These are phyloP conservation scores for Gorsachius magnificus DNA, from an alignment of 2,797 vertebrate genomes.

Conservation along the genomic window DNA sequence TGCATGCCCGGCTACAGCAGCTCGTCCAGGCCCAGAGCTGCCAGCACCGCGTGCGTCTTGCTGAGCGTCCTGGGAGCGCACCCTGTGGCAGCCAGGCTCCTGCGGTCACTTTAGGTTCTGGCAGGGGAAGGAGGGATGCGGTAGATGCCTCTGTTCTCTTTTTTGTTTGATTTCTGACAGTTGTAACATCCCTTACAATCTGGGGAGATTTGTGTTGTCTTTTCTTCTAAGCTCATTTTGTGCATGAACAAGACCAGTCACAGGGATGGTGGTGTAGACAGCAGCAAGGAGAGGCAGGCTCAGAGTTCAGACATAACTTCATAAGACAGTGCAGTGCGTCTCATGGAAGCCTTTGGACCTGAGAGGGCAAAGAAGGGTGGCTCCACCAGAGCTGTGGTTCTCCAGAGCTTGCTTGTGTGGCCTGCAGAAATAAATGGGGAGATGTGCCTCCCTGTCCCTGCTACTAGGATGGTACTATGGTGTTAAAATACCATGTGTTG, in stretches of 20 bases:
- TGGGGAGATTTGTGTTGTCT: neutral
- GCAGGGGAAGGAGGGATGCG: neutral
- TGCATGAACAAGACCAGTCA: neutral
- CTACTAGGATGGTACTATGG: neutral
- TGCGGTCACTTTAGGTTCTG: fast-evolving
- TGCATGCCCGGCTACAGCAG: neutral
- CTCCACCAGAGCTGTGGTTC: neutral
- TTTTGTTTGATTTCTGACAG: neutral
- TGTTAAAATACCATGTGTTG: neutral
- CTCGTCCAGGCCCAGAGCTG: neutral
- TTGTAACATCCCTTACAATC: neutral
- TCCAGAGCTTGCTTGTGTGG: neutral
- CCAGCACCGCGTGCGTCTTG: neutral
- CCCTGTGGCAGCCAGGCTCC: neutral
- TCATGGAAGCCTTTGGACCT: neutral
- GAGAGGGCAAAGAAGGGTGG: neutral
- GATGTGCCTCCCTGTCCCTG: neutral
- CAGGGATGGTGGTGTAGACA: neutral
- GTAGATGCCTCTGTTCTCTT: neutral
- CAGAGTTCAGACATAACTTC: constrained; percentile 9
- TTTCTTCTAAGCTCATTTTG: neutral
- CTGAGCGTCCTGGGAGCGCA: neutral
- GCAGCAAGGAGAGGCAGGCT: neutral
- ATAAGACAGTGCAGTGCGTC: neutral
- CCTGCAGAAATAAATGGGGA: neutral